A percentile compares a stretch with the other conserved stretches of the same genome.
These are phyloP conservation scores for Diloba caeruleocephala DNA, from an alignment of 2,888 invertebrate species.

Conservation along the genomic window DNA sequence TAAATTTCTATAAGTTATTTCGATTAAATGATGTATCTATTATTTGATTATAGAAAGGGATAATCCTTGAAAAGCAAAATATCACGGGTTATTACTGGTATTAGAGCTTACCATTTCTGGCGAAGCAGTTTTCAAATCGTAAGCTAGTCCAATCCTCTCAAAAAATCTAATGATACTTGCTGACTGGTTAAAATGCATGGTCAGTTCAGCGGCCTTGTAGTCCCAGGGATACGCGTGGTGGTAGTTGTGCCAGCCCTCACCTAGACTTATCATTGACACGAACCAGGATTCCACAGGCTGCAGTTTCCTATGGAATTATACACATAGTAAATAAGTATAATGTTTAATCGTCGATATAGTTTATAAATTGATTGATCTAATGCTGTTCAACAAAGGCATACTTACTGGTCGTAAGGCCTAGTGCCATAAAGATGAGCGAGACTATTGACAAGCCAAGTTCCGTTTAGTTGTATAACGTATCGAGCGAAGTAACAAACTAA, in stretches of 20 bases:
- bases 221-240: conserved; percentile 98
- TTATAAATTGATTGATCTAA: no score
- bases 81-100: no score
- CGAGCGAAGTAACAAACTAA: conserved; percentile 90
- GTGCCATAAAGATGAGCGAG: conserved; percentile 94
- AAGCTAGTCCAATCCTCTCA: conserved; percentile 89
- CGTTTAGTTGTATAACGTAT: conserved; percentile 91
- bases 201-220: conserved; percentile 96
- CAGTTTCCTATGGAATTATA: conserved; percentile 88
- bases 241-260: conserved; percentile 98
- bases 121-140: conserved; percentile 89
- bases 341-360: no score
- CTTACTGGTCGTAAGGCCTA: conserved; percentile 93
- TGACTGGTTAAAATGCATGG: conserved; percentile 90
- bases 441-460: conserved; percentile 95
- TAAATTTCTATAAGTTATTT: no score
- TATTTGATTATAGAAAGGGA: no score
- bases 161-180: conserved; percentile 90
- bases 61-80: no score
- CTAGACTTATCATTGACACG: conserved; percentile 92
- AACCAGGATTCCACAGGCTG: conserved; percentile 93
- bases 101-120: conserved; percentile 71
- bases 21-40: no score
- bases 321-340: neutral
- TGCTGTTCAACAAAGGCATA: conserved; percentile 19